Evolutionary conservation across 2,888 invertebrate genomes (phyloP).

Genomic region (Harmothoe impar): DNA sequence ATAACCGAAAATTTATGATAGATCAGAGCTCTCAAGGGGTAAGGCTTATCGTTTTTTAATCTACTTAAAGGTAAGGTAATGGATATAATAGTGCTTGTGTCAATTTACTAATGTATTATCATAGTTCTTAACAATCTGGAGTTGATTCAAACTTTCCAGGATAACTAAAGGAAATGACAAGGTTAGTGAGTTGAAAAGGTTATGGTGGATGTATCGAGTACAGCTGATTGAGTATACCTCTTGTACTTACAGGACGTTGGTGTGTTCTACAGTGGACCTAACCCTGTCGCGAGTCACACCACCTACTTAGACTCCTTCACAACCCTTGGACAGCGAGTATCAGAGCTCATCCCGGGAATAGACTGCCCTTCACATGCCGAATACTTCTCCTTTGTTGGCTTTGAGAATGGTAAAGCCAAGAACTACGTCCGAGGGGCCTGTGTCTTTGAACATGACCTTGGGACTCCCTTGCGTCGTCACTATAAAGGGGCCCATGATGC

Average conservation of each 20-base stretch:
- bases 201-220: no score
- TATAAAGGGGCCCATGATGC: conserved; percentile 57
- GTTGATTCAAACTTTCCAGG: not conserved
- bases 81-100: no score
- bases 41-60: no score
- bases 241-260: conserved; percentile 74
- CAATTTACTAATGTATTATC: no score
- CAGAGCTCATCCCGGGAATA: conserved; percentile 75
- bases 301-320: conserved; percentile 75
- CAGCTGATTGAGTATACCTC: not conserved
- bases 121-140: no score
- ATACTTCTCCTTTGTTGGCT: conserved; percentile 73
- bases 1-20: no score
- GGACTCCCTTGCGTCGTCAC: conserved; percentile 76
- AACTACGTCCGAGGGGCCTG: conserved; percentile 71
- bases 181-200: no score
- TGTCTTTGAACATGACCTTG: conserved; percentile 78
- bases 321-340: conserved; percentile 72
- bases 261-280: conserved; percentile 76
- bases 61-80: no score
- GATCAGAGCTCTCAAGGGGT: no score
- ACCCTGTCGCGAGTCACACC: conserved; percentile 71
- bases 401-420: conserved; percentile 71
- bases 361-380: conserved; percentile 79
- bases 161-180: no score